A percentile compares a stretch with the other conserved stretches of the same genome.
These are phyloP conservation scores for Dichetophora obliterata DNA, from an alignment of 2,888 invertebrate species.

Conservation along the genomic window DNA sequence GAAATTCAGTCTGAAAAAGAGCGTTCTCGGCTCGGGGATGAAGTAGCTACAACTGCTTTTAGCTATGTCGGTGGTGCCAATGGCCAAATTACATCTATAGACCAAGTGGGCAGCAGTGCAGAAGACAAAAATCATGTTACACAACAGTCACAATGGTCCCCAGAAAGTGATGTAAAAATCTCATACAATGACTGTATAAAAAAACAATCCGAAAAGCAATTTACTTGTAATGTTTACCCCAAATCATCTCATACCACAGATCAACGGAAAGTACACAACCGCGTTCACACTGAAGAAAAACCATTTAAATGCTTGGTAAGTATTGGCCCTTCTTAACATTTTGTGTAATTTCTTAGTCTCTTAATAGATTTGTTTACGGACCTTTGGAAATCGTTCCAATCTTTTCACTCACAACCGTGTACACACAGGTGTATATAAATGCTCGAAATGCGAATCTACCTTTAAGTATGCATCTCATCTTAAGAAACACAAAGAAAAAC, in stretches of 20 bases:
- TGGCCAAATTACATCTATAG: conserved; percentile 38
- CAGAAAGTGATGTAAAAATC: background rate
- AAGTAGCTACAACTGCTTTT: background rate
- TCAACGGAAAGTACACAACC: conserved; percentile 75
- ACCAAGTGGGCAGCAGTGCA: background rate
- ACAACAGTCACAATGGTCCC: no score
- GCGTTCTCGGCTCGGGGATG: background rate
- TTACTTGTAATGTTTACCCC: conserved; percentile 58
- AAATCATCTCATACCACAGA: conserved; percentile 49
- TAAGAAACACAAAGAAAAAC: conserved; percentile 37
- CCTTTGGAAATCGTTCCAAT: conserved; percentile 84
- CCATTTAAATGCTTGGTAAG: conserved; percentile 84
- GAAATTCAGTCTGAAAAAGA: background rate
- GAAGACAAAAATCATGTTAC: conserved; percentile 57
- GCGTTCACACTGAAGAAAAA: conserved; percentile 97
- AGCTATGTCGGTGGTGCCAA: conserved; percentile 35
- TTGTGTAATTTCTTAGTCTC: no score
- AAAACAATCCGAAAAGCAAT: conserved; percentile 51
- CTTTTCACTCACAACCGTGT: conserved; percentile 82
- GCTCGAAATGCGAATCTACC: conserved; percentile 24
- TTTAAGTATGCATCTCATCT: conserved; percentile 37
- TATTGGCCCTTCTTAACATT: conserved; percentile 70
- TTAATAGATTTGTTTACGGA: conserved; percentile 76
- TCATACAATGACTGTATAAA: background rate
- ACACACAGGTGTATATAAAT: conserved; percentile 75